These are phyloP conservation scores for Mormyrus proboscirostris DNA, from an alignment of 2,797 vertebrate species.

Conservation along the genomic window DNA sequence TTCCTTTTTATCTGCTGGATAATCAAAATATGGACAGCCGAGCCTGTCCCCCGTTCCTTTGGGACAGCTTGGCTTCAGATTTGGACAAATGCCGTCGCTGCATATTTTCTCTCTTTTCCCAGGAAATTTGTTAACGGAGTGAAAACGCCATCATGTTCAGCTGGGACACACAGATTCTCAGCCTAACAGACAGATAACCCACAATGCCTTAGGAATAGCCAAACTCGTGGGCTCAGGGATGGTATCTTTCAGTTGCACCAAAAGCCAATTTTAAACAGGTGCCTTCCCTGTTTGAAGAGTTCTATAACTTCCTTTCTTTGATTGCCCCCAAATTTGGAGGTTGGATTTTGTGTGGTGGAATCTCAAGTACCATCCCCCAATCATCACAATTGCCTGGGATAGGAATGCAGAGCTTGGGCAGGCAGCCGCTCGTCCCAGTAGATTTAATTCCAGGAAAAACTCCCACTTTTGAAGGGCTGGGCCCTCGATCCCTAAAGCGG, in stretches of 20 bases:
- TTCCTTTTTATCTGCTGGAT: neutral
- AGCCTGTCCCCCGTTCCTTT: neutral
- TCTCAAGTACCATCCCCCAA: neutral
- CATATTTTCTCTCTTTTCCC: neutral
- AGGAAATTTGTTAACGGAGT: neutral
- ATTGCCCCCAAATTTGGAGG: neutral
- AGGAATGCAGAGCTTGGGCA: neutral
- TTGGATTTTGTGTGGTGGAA: neutral
- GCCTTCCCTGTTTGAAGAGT: neutral
- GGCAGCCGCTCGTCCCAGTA: neutral
- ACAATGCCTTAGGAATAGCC: neutral
- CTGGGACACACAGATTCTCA: neutral
- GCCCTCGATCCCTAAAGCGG: neutral
- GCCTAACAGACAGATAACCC: neutral
- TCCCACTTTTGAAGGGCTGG: neutral
- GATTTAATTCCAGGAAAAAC: neutral
- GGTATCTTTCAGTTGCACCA: neutral
- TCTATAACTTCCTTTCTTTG: neutral
- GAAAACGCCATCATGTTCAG: neutral
- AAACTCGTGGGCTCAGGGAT: neutral
- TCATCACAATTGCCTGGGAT: neutral
- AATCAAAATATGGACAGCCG: neutral
- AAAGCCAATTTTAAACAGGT: neutral
- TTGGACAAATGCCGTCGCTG: no score
- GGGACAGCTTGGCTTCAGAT: neutral